Evolutionary conservation across 2,113 vertebrate genomes (phyloP).

Genomic region (Cephalopholis sonnerati): DNA sequence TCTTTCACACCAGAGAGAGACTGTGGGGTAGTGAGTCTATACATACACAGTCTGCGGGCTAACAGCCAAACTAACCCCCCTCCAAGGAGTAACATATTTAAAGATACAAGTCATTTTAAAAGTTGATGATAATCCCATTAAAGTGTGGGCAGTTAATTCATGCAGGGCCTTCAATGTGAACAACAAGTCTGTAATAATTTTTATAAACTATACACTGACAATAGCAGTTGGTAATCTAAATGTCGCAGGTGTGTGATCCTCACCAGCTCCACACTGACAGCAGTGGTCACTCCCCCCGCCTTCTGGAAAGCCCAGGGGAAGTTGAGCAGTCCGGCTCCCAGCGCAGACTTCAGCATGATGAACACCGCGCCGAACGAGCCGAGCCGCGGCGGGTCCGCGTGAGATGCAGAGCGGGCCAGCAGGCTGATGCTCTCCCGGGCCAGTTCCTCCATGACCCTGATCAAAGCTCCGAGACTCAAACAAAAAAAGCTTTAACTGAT

Average conservation of each 20-base stretch:
- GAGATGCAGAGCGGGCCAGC: constrained; percentile 77
- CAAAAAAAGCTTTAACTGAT: not conserved
- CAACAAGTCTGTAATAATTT: not conserved
- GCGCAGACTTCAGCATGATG: constrained; percentile 94
- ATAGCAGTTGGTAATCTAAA: too few relatives aligned
- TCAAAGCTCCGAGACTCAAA: not conserved
- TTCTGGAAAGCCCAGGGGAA: constrained; percentile 96
- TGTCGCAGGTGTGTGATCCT: constrained; percentile 56
- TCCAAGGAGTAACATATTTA: not conserved
- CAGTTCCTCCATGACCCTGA: constrained; percentile 86
- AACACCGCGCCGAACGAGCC: constrained; percentile 90
- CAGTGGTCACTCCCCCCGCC: constrained; percentile 88
- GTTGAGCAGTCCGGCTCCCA: constrained; percentile 94
- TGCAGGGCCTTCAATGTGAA: too few relatives aligned
- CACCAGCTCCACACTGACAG: constrained; percentile 92
- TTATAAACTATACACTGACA: not conserved
- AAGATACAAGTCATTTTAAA: not conserved
- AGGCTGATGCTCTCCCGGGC: constrained; percentile 84
- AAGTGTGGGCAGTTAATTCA: too few relatives aligned
- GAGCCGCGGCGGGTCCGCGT: constrained; percentile 71
- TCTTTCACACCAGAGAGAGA: constrained; percentile 76
- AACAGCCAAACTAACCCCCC: not conserved
- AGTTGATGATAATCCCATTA: not conserved
- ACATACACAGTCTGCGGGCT: not conserved
- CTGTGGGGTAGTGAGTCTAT: not conserved